Evolutionary conservation across 1,140 invertebrate genomes (phyloP).

Genomic region (Acromyrmex heyeri): DNA sequence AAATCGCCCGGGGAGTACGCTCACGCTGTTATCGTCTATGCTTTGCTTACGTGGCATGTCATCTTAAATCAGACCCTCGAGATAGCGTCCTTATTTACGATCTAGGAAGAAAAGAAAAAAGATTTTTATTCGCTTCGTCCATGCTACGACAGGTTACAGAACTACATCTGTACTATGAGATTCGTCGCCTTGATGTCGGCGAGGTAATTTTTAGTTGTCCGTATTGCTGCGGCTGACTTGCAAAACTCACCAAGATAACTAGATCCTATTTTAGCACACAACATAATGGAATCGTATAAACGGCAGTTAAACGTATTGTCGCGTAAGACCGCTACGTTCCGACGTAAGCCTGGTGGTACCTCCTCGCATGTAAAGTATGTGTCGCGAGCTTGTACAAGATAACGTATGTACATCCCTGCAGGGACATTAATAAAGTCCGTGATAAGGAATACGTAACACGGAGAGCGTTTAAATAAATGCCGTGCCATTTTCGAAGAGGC

Average conservation of each 20-base stretch:
- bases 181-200: slow-evolving; percentile 49
- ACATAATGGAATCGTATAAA: slow-evolving; percentile 70
- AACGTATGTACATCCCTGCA: slow-evolving; percentile 63
- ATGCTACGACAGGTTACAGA: neutral
- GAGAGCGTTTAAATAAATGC: slow-evolving; percentile 42
- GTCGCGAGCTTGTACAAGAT: slow-evolving; percentile 62
- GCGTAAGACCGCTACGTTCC: slow-evolving; percentile 39
- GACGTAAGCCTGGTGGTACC: slow-evolving; percentile 50
- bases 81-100: slow-evolving; percentile 53
- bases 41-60: slow-evolving; percentile 55
- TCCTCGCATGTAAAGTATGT: slow-evolving; percentile 72
- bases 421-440: slow-evolving; percentile 67
- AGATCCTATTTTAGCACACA: slow-evolving; percentile 58
- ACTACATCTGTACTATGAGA: slow-evolving; percentile 15
- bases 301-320: slow-evolving; percentile 67
- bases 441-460: slow-evolving; percentile 66
- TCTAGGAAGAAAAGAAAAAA: slow-evolving; percentile 6
- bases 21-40: slow-evolving; percentile 4
- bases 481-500: slow-evolving; percentile 12
- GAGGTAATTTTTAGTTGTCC: slow-evolving; percentile 68
- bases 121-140: slow-evolving; percentile 13
- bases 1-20: slow-evolving; percentile 17
- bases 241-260: slow-evolving; percentile 66
- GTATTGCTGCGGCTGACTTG: slow-evolving; percentile 38
- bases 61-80: slow-evolving; percentile 49